Conservation (phyloP, 2,888 invertebrate species). For the Nemapogon koenigi region DNA sequence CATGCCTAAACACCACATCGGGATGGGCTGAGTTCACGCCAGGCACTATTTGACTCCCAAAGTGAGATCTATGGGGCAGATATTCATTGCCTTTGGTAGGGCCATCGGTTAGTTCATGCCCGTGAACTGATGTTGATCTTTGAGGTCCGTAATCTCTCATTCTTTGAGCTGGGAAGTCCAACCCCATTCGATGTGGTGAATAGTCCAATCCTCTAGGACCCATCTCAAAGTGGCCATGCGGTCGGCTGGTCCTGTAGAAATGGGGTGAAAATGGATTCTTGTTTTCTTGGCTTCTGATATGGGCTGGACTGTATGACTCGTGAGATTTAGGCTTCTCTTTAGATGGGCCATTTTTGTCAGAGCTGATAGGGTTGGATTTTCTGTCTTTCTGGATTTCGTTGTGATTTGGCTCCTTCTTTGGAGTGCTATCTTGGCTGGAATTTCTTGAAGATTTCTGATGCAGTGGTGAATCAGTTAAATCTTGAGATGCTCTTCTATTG, state of each 20-base stretch:
- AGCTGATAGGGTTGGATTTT: not conserved
- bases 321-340: constrained; percentile 26
- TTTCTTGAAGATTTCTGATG: constrained; percentile 21
- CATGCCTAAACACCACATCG: constrained; percentile 52
- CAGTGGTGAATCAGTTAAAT: constrained; percentile 33
- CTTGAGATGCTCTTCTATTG: constrained; percentile 47
- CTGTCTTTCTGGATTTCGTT: not conserved
- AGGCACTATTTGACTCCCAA: constrained; percentile 45
- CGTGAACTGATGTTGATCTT: constrained; percentile 53
- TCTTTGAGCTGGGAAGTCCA: constrained; percentile 43
- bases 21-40: constrained; percentile 38
- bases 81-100: constrained; percentile 44
- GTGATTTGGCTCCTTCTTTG: constrained; percentile 31
- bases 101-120: constrained; percentile 51
- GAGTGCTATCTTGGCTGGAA: constrained; percentile 21
- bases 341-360: constrained; percentile 6
- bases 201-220: constrained; percentile 54
- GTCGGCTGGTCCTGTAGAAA: constrained; percentile 37
- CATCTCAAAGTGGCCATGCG: constrained; percentile 58
- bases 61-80: constrained; percentile 38
- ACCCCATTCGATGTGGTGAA: constrained; percentile 50
- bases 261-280: constrained; percentile 54
- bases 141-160: constrained; percentile 51
- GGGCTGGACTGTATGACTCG: constrained; percentile 25
- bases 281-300: constrained; percentile 32